Conservation (phyloP, 1,140 invertebrate genomes). For the roundworm (Caenorhabditis elegans) region DNA sequence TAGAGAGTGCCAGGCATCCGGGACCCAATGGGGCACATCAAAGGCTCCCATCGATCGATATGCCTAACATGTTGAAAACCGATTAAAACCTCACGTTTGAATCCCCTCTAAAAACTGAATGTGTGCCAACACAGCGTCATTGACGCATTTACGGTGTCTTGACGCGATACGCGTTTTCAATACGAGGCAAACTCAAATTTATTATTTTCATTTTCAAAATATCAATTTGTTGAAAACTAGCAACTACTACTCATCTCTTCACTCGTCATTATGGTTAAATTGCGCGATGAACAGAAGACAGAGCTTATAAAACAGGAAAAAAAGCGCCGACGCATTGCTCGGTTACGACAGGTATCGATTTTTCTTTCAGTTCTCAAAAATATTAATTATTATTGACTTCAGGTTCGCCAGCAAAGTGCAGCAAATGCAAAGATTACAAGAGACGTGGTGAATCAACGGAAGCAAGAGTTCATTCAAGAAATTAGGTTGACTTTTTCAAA, state of each 20-base stretch:
- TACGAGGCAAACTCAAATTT: background rate
- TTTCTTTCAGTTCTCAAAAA: background rate
- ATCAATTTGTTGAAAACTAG: too few relatives aligned
- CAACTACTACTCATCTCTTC: background rate
- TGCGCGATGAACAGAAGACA: background rate
- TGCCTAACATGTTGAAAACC: too few relatives aligned
- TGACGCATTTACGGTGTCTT: too few relatives aligned
- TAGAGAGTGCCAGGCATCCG: too few relatives aligned
- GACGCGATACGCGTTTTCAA: background rate
- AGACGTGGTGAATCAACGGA: background rate
- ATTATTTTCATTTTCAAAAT: background rate
- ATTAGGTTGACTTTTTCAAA: background rate
- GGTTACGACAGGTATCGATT: background rate
- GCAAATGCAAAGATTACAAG: background rate
- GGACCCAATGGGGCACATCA: too few relatives aligned
- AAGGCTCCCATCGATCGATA: too few relatives aligned
- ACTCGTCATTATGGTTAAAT: background rate
- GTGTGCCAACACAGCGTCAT: too few relatives aligned
- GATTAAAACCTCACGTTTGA: background rate
- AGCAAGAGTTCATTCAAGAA: background rate
- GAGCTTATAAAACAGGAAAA: background rate
- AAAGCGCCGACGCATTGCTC: background rate
- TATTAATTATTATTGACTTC: background rate
- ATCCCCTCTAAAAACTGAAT: background rate
- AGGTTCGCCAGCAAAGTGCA: constrained; percentile 5